phyloP scores from a whole-genome alignment of 2,113 vertebrate genomes.

The Lycocorax pyrrhopterus region DNA sequence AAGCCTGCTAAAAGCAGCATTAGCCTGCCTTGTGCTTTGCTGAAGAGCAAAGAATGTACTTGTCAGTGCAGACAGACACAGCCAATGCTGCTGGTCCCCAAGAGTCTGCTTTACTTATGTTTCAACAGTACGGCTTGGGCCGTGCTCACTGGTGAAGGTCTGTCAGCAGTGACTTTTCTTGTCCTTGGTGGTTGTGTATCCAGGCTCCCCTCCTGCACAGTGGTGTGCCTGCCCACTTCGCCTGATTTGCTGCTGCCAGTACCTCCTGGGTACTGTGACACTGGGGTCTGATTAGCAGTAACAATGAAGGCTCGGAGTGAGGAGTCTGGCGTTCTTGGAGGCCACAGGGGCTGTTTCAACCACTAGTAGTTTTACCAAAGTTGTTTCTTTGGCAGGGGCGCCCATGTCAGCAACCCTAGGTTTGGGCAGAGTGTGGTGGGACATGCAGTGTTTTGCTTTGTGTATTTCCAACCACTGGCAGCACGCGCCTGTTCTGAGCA shows the following conservation, averaged over 20 bases:
- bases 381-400: background rate
- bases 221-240: background rate
- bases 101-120: background rate
- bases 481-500: background rate
- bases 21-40: background rate
- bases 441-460: background rate
- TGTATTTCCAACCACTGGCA: background rate
- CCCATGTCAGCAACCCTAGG: background rate
- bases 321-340: background rate
- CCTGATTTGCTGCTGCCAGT: background rate
- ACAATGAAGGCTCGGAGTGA: background rate
- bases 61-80: background rate
- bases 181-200: background rate
- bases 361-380: background rate
- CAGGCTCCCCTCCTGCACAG: background rate
- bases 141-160: background rate
- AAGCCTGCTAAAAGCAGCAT: background rate
- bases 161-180: background rate
- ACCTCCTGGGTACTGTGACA: background rate
- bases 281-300: background rate
- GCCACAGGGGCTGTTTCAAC: background rate
- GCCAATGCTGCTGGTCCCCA: background rate
- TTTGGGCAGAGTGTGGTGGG: background rate
- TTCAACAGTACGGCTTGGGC: background rate
- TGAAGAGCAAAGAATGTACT: background rate